These are phyloP conservation scores for Ptychobarbus kaznakovi DNA, from an alignment of 2,797 vertebrate genomes.

Conservation along the genomic window DNA sequence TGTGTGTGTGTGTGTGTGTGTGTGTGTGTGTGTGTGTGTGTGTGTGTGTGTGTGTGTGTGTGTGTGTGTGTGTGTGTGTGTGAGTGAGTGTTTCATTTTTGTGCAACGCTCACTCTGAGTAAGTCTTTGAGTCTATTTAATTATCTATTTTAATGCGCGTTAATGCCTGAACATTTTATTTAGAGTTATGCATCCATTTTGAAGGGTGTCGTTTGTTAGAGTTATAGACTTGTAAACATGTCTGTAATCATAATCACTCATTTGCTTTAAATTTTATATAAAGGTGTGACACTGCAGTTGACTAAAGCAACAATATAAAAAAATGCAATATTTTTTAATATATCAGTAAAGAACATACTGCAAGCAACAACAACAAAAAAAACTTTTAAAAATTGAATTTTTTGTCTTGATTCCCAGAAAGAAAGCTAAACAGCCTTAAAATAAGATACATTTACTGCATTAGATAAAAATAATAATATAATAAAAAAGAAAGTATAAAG, in stretches of 20 bases:
- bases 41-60: not conserved
- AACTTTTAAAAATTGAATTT: not conserved
- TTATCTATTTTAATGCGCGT: not conserved
- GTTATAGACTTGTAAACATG: not conserved
- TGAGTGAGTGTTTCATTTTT: slow-evolving; percentile 5
- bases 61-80: not conserved
- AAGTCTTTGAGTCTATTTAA: not conserved
- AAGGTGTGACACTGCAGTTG: not conserved
- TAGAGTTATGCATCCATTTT: not conserved
- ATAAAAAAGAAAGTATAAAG: not conserved
- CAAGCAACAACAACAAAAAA: too few relatives aligned
- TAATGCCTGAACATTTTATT: not conserved
- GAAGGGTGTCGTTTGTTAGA: not conserved
- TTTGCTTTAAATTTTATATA: not conserved
- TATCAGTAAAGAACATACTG: not conserved
- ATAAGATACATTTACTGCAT: not conserved
- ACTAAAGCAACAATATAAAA: not conserved
- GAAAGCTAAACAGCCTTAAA: not conserved
- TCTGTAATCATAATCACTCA: not conserved
- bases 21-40: not conserved
- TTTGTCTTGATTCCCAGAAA: not conserved
- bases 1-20: not conserved
- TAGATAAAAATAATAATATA: not conserved
- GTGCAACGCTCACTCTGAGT: not conserved
- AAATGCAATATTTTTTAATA: not conserved